A percentile compares a stretch with the other conserved stretches of the same genome.
These are phyloP conservation scores for Pollenia angustigena DNA, from an alignment of 2,888 invertebrate genomes.

Conservation along the genomic window DNA sequence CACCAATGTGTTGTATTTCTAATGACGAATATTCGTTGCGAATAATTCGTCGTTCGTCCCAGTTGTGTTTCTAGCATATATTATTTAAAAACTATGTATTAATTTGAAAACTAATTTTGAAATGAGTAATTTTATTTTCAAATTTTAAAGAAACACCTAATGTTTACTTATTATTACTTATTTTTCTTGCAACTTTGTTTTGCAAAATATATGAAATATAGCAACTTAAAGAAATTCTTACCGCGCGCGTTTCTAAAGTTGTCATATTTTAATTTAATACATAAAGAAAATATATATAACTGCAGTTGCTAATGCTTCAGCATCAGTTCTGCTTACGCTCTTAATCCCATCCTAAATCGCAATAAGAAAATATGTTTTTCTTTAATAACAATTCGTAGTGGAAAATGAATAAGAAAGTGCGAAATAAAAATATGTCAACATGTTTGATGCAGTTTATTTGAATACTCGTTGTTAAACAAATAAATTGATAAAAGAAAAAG, in stretches of 20 bases:
- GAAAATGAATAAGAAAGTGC: constrained; percentile 4
- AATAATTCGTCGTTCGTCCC: too few relatives aligned
- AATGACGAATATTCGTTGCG: too few relatives aligned
- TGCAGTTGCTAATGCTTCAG: constrained; percentile 12
- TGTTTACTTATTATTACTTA: too few relatives aligned
- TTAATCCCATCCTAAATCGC: constrained; percentile 12
- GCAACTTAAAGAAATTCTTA: too few relatives aligned
- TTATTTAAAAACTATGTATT: too few relatives aligned
- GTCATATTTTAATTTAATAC: not conserved
- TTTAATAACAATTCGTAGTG: constrained; percentile 10
- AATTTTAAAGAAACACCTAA: too few relatives aligned
- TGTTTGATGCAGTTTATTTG: constrained; percentile 37
- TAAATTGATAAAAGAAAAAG: constrained; percentile 1
- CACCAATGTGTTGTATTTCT: too few relatives aligned
- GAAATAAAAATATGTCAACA: constrained; percentile 12
- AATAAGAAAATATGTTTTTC: constrained; percentile 16
- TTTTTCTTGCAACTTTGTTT: too few relatives aligned
- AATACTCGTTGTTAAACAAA: not conserved
- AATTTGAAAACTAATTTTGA: too few relatives aligned
- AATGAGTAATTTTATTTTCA: too few relatives aligned
- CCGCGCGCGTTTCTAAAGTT: not conserved
- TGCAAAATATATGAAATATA: too few relatives aligned
- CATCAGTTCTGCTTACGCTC: constrained; percentile 5
- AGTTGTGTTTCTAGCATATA: too few relatives aligned
- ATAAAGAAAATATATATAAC: not conserved